A percentile compares a stretch with the other conserved stretches of the same genome.
Conservation (phyloP, 2,797 vertebrate species). For the Cossypha dichroa region DNA sequence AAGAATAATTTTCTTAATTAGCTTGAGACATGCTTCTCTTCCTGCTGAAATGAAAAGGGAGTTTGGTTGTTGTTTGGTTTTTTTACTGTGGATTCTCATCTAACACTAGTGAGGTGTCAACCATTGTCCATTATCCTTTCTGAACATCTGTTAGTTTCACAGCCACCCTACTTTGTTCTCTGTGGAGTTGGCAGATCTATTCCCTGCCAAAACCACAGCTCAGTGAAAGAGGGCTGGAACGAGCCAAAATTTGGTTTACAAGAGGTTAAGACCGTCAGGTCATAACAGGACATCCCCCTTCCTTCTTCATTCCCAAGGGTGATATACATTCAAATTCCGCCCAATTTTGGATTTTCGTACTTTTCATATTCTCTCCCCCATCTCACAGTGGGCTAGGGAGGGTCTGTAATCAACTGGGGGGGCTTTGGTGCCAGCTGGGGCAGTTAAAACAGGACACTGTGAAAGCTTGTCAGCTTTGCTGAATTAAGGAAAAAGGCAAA, state of each 20-base stretch:
- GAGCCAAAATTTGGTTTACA: not conserved
- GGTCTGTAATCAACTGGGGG: not conserved
- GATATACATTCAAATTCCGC: not conserved
- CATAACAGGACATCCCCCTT: not conserved
- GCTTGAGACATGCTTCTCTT: not conserved
- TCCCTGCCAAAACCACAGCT: not conserved
- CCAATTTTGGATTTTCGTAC: not conserved
- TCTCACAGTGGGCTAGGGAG: not conserved
- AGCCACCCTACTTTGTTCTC: not conserved
- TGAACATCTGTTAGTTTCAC: not conserved
- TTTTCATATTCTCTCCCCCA: not conserved
- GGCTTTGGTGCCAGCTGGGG: not conserved
- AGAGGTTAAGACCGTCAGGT: not conserved
- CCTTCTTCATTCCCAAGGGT: not conserved
- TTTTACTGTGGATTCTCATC: not conserved
- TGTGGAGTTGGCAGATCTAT: not conserved
- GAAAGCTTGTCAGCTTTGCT: not conserved
- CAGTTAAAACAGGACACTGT: not conserved
- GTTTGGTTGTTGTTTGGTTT: not conserved
- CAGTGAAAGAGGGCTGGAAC: not conserved
- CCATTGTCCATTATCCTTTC: not conserved
- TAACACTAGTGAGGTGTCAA: not conserved
- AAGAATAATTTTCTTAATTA: not conserved
- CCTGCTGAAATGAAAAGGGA: not conserved
- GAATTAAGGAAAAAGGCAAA: not conserved